phyloP scores from a whole-genome alignment of 2,113 vertebrate genomes.

The Petrocephalus zakoni region DNA sequence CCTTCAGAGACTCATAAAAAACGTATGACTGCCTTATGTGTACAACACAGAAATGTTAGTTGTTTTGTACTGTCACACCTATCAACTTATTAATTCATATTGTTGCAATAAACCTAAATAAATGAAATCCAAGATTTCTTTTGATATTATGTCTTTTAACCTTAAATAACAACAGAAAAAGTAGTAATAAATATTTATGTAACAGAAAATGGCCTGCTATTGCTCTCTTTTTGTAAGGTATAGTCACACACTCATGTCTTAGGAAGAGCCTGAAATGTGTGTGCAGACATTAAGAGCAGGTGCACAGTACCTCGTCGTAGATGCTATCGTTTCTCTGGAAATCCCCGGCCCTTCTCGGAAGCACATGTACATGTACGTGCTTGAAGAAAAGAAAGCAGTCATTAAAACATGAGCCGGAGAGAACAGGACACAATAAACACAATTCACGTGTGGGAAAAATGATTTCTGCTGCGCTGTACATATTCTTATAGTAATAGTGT shows the following conservation, averaged over 20 bases:
- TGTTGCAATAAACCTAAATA: slow-evolving; percentile 45
- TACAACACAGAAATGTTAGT: slow-evolving; percentile 50
- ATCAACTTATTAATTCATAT: slow-evolving; percentile 47
- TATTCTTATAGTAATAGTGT: neutral
- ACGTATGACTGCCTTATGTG: slow-evolving; percentile 51
- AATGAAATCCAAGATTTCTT: slow-evolving; percentile 35
- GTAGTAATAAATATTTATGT: neutral
- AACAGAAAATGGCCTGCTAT: neutral
- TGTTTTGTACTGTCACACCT: slow-evolving; percentile 43
- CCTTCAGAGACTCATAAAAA: slow-evolving; percentile 33
- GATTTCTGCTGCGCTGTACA: neutral
- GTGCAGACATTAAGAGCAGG: neutral
- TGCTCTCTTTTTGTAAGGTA: neutral
- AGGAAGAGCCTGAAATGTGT: neutral
- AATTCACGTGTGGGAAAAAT: neutral
- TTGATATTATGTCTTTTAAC: slow-evolving; percentile 16
- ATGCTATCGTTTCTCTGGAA: slow-evolving; percentile 74
- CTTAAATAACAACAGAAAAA: neutral
- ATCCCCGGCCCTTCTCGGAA: slow-evolving; percentile 73
- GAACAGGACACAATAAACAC: neutral
- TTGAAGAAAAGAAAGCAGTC: slow-evolving; percentile 48
- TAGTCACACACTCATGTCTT: neutral
- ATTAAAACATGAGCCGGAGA: neutral
- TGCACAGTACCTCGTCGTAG: slow-evolving; percentile 66
- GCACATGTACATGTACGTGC: slow-evolving; percentile 82